phyloP scores from a whole-genome alignment of 2,888 invertebrate species.

The Uropetala carovei region DNA sequence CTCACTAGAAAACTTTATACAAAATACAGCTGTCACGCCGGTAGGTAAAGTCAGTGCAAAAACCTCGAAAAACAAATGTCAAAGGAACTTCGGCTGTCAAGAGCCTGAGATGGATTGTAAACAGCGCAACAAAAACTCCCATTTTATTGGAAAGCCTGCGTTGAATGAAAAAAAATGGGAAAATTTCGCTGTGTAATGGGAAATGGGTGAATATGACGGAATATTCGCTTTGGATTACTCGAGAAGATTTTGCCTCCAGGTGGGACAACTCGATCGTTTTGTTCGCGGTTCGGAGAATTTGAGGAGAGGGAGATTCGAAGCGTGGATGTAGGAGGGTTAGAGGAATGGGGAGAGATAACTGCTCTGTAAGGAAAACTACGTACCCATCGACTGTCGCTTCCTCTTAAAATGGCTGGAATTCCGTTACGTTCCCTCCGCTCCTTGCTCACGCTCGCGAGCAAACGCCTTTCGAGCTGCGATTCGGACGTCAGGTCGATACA shows the following conservation, averaged over 20 bases:
- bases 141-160: too few species aligned
- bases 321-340: neutral
- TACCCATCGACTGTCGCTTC: neutral
- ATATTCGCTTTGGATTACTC: neutral
- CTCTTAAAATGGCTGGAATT: neutral
- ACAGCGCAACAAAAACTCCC: too few species aligned
- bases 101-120: too few species aligned
- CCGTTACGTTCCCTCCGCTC: neutral
- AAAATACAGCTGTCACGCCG: too few species aligned
- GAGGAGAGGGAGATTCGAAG: neutral
- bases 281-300: neutral
- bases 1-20: too few species aligned
- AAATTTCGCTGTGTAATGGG: too few species aligned
- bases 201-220: too few species aligned
- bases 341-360: neutral
- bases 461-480: neutral
- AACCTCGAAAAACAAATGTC: too few species aligned
- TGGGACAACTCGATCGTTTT: conserved; percentile 7
- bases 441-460: neutral
- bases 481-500: neutral
- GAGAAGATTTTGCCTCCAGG: neutral
- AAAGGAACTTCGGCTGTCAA: too few species aligned
- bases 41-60: too few species aligned
- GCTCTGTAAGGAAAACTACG: too few species aligned
- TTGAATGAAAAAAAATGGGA: too few species aligned